Percentiles rank a stretch among this genome's conserved stretches.
Evolutionary conservation across 2,888 invertebrate genomes (phyloP).

Genomic region (Xanthorhoe spadicearia): DNA sequence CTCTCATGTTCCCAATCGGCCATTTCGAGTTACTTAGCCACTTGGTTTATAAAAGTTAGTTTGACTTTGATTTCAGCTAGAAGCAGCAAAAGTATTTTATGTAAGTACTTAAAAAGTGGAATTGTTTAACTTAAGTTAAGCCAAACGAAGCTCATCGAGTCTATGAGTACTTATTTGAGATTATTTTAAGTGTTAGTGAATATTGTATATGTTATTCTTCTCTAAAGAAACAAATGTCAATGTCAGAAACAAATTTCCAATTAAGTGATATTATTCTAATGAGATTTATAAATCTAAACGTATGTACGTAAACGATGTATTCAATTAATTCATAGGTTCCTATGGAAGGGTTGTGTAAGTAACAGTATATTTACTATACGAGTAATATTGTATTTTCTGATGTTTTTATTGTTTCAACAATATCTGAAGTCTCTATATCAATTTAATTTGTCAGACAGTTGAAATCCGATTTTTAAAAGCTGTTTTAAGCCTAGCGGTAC

Average conservation of each 20-base stretch:
- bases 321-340: slow-evolving; percentile 23
- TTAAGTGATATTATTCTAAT: slow-evolving; percentile 20
- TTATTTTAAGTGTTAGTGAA: background rate
- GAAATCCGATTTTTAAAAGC: too few species aligned
- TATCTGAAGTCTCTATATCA: background rate
- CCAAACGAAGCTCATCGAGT: background rate
- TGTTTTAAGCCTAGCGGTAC: too few species aligned
- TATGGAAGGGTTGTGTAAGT: slow-evolving; percentile 27
- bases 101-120: slow-evolving; percentile 1
- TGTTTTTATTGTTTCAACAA: slow-evolving; percentile 19
- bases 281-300: slow-evolving; percentile 14
- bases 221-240: background rate
- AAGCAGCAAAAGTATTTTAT: background rate
- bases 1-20: background rate
- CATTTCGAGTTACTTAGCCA: background rate
- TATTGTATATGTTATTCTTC: background rate
- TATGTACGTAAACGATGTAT: slow-evolving; percentile 15
- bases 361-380: slow-evolving; percentile 25
- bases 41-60: background rate
- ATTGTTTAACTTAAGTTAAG: background rate
- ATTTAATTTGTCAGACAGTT: background rate
- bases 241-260: background rate
- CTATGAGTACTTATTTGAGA: background rate
- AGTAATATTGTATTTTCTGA: slow-evolving; percentile 29
- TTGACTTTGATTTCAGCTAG: background rate